A percentile compares a stretch with the other conserved stretches of the same genome.
Conservation (phyloP, 2,113 vertebrate species). For the Columba livia region DNA sequence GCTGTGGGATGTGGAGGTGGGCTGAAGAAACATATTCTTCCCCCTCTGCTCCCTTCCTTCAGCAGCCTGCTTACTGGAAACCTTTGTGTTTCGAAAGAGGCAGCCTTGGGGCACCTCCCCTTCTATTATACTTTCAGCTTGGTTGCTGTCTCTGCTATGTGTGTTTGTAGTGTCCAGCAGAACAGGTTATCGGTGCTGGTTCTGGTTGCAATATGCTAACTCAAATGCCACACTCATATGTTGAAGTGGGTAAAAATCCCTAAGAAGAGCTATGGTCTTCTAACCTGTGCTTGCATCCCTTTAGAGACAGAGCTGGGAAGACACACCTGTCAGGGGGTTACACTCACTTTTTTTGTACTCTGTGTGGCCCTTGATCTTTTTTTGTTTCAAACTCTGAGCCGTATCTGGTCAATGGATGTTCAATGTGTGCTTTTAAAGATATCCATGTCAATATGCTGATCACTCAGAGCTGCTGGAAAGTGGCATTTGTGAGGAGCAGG, state of each 20-base stretch:
- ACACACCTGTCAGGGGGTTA: background rate
- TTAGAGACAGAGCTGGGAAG: background rate
- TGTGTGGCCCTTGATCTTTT: background rate
- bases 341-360: background rate
- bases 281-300: background rate
- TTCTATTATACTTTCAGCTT: background rate
- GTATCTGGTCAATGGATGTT: background rate
- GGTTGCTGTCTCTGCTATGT: background rate
- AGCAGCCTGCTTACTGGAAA: background rate
- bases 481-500: background rate
- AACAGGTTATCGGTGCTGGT: background rate
- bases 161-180: no score
- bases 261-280: background rate
- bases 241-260: background rate
- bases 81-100: background rate
- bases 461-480: background rate
- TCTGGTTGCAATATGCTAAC: background rate
- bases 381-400: background rate
- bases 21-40: background rate
- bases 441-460: background rate
- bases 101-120: background rate
- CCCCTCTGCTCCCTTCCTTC: background rate
- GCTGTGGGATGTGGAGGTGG: background rate
- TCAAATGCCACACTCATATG: background rate
- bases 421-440: background rate